phyloP scores from a whole-genome alignment of 2,113 vertebrate genomes.

The Pygathrix nemaeus region DNA sequence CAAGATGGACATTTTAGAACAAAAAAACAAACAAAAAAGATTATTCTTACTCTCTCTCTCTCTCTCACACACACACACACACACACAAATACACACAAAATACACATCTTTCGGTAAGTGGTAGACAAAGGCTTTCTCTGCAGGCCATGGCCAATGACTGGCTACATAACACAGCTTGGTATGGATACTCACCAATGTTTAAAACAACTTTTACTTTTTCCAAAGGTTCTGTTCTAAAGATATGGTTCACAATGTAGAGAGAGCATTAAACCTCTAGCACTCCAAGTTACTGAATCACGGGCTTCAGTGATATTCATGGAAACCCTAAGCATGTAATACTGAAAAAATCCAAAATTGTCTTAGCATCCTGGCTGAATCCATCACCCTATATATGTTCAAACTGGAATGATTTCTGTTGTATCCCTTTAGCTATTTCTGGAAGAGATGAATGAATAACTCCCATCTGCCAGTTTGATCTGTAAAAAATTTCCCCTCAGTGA shows the following conservation, averaged over 20 bases:
- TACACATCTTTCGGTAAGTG: not conserved
- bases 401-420: not conserved
- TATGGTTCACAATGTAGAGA: not conserved
- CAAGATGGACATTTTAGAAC: not conserved
- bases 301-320: not conserved
- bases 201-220: not conserved
- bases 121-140: not conserved
- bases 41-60: not conserved
- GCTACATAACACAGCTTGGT: not conserved
- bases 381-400: not conserved
- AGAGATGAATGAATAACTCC: constrained; percentile 6
- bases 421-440: constrained; percentile 2
- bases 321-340: constrained; percentile 15
- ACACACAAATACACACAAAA: not conserved
- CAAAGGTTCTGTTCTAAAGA: not conserved
- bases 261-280: not conserved
- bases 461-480: not conserved
- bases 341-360: not conserved
- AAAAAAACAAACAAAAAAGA: constrained; percentile 2
- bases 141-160: not conserved
- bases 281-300: not conserved
- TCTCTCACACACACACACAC: not conserved
- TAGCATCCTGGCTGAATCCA: not conserved
- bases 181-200: not conserved
- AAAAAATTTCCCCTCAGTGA: not conserved